Evolutionary conservation across 2,888 invertebrate genomes (phyloP).

Genomic region (Xestobium rufovillosum): DNA sequence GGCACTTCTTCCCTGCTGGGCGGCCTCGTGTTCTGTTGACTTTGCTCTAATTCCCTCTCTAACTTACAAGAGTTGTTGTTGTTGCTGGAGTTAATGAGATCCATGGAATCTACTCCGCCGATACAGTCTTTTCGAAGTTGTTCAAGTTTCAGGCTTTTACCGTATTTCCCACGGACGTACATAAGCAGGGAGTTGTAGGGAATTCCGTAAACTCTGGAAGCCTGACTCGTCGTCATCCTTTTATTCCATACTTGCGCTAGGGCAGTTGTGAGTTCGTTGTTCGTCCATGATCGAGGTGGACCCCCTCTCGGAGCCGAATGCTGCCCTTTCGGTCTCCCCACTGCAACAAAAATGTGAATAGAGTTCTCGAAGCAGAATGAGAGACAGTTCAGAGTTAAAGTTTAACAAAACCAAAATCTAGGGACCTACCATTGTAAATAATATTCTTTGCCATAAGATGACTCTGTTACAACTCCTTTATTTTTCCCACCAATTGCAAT

Average conservation of each 20-base stretch:
- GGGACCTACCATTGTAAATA: too few relatives aligned
- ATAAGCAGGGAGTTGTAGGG: conserved; percentile 88
- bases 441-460: too few relatives aligned
- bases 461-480: too few relatives aligned
- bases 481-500: too few relatives aligned
- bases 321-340: conserved; percentile 80
- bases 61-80: conserved; percentile 49
- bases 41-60: conserved; percentile 38
- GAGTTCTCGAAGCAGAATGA: conserved; percentile 16
- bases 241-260: conserved; percentile 93
- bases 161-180: conserved; percentile 89
- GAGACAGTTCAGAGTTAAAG: too few relatives aligned
- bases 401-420: too few relatives aligned
- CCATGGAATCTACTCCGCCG: conserved; percentile 62
- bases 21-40: conserved; percentile 46
- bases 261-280: conserved; percentile 83
- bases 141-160: conserved; percentile 84
- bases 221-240: conserved; percentile 90
- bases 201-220: conserved; percentile 82
- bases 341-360: conserved; percentile 48
- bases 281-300: conserved; percentile 87
- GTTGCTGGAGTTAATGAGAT: conserved; percentile 43
- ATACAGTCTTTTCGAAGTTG: conserved; percentile 83
- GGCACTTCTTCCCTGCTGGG: conserved; percentile 52
- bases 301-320: conserved; percentile 87